Base-by-base conservation (phyloP, 2,113 vertebrate species). In the Pleuronectes platessa region DNA sequence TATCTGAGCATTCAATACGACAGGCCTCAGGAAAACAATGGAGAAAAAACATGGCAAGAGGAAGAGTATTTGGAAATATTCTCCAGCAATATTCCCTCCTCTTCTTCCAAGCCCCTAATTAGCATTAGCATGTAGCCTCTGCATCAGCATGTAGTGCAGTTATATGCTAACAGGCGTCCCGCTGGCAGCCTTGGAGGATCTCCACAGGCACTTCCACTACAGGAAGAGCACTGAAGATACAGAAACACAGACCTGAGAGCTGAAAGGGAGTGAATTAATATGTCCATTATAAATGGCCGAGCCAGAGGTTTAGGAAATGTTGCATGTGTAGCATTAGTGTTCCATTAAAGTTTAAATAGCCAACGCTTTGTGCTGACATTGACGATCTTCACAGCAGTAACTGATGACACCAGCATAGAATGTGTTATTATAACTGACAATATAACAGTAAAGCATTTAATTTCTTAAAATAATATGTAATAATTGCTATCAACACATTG, bases 81-180 rank as follows among this genome's bases (percentile, higher is more conserved):
- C 61, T 47, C 2, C 17, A 49, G 17, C 40, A 35, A 7, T 18
- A 54, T 60, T 54, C 53, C 80, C 82, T 51, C 58, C 27, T 71
- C 59, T 70, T 59, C 83, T 85, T 31, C 73, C 76, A 70, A 82
- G 60, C 71, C 68, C 62, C 77, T 87, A 70, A 90, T 90, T 83
- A 87, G 64, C 86, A 92, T 93, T 86, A 90, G 80, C 86, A 91
- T 86, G 83, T 92, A 92, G 89, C 73, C 74, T 81, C 71, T 82
- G 65, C 88, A 93, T 92, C 90, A 92, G 88, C 90, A 93, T 93
- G 86, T 92, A 80, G 87, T 82, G 82, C 45, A 89, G 87, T 90
- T 86, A 89, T 88, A 94, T 94, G 92, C 93, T 90, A 94, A 95
- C 82, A 83, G 82, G 82, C 83, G 40, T 87, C 93, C 93, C 71